Base-by-base conservation (phyloP, 1,140 invertebrate genomes). In the Drosophila ercepeae region DNA sequence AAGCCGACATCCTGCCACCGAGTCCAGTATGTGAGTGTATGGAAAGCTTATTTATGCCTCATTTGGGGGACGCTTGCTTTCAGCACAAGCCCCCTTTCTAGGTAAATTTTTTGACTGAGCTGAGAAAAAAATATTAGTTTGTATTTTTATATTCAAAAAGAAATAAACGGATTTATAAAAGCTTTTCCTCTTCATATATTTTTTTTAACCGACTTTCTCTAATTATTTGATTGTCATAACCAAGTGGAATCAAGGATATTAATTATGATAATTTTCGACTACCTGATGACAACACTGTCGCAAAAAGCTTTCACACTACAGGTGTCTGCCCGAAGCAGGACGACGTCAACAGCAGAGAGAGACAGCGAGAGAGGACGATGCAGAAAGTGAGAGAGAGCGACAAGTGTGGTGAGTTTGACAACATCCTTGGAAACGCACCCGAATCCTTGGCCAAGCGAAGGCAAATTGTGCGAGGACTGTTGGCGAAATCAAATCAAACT, bases 401-500 rank as follows among this genome's bases (percentile, higher is more conserved):
- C 67, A 67, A 39, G 55, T 72, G 71, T 83, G 79, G 79, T 83
- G 79, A 83, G 42, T 84, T 79, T 42, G 8, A 23, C 29, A 25
- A 52, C 44, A 77, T 81, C 76, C 71, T 79, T 79, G 76, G 69
- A 52, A 42, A 71, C 51, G 60, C 54, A 59, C 41, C 42, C 64
- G 49, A 45, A 44, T 75, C 60, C 75, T 86, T 64, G 67, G 65
- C 61, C 65, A 83, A 83, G 79, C 54, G 36, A 68, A 79, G 53
- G 71, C 45, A 57, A 68, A 75, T 83, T 83, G 81, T 83, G 81
- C 71, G 79, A 83, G 79, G 81, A 78, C 81, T 51, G 58, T 14
- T 19, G 34, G 55, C 74, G 68, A 74, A 82, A 84, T 86, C 81
- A 84, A 86, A 86, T 81, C 81, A 81, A 86, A 81, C 72, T 84